Conservation (phyloP, 2,888 invertebrate genomes). For the Amiota communis region DNA sequence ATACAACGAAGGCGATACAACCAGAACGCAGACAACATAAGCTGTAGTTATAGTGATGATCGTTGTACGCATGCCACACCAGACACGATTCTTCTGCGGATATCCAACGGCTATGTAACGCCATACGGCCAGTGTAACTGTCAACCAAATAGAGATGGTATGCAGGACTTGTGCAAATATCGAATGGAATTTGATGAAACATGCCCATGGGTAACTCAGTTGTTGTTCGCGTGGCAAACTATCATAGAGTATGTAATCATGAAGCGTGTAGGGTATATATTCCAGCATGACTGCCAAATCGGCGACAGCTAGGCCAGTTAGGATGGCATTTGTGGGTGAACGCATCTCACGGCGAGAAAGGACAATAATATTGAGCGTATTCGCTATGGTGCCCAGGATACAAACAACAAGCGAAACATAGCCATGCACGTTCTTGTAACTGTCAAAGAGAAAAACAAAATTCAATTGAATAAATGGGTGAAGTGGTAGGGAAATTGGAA, state of each 20-base stretch:
- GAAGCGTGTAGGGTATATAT: conserved; percentile 91
- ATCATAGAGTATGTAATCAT: conserved; percentile 80
- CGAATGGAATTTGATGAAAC: conserved; percentile 91
- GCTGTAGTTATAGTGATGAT: conserved; percentile 83
- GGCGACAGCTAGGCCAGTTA: conserved; percentile 91
- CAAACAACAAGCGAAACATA: conserved; percentile 90
- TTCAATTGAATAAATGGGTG: conserved; percentile 48
- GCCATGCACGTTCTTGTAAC: conserved; percentile 85
- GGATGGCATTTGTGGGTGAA: conserved; percentile 92
- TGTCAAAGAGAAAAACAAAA: conserved; percentile 52
- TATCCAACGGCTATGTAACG: conserved; percentile 89
- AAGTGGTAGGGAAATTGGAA: background rate
- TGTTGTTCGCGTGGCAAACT: conserved; percentile 74
- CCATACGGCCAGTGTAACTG: conserved; percentile 94
- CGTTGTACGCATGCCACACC: conserved; percentile 88
- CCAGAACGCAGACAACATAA: conserved; percentile 86
- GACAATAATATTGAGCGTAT: conserved; percentile 92
- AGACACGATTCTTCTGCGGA: conserved; percentile 85
- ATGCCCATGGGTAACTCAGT: conserved; percentile 83
- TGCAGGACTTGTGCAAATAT: conserved; percentile 91
- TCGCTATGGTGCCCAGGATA: conserved; percentile 90
- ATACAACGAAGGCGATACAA: conserved; percentile 81
- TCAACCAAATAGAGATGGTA: conserved; percentile 94
- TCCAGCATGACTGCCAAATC: conserved; percentile 96
- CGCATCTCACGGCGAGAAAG: conserved; percentile 91